Evolutionary conservation across 2,797 vertebrate genomes (phyloP), one percentile per base, ranked within the genome.

Genomic region (Otolemur crassicaudatus): DNA sequence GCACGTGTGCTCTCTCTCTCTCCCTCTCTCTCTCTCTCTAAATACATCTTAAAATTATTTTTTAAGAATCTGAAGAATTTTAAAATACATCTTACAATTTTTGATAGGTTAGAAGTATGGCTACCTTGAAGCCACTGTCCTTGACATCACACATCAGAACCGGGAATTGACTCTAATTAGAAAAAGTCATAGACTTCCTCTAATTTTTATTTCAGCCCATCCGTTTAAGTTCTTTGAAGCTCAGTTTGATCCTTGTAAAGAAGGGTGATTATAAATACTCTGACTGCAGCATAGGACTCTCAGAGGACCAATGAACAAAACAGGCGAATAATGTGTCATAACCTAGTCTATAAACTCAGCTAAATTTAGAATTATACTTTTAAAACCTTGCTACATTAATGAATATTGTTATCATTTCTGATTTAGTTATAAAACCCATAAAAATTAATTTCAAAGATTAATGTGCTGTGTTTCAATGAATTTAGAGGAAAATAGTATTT

Each of bases 341-440:
- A 95, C 84, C 56, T 61, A n/a, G 79, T 91, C 58, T 95, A 81
- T 58, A 90, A 91, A 89, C 81, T 76, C 72, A 72, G n/a, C 61
- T n/a, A 93, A 65, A 81, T 81, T 93, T 80, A 84, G 31, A 83
- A 72, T 58, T 65, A 58, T 2, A n/a, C 16, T 75, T 94, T 73
- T 40, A 84, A 86, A 96, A 86, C 19, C 2, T 17, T 93, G 94
- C 90, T 43, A 76, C 80, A 83, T 69, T 76, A 96, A 77, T 70
- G 92, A 85, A 43, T 80, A 90, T 84, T 93, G 69, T 31, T 89
- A 65, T 85, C 90, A 61, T 83, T 94, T 92, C 58, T 65, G 25
- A 91, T 10, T 16, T 29, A 75, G 46, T 65, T 80, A 86, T 1
- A 87, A 87, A 92, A n/a, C 5, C 16, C 29, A 53, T 46, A 60